A percentile compares a stretch with the other conserved stretches of the same genome.
phyloP scores from a whole-genome alignment of 2,888 invertebrate genomes.

The Spisula solida region DNA sequence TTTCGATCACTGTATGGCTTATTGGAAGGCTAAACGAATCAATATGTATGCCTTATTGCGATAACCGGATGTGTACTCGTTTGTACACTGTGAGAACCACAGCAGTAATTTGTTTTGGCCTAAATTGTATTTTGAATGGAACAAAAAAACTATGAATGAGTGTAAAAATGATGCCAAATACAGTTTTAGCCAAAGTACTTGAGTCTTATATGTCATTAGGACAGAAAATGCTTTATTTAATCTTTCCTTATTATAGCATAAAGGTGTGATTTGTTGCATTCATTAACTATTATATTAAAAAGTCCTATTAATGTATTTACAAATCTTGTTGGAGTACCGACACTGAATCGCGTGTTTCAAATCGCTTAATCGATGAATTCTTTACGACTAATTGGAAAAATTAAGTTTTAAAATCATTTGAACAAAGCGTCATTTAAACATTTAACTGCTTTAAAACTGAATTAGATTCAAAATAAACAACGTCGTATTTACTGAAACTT shows the following conservation, averaged over 20 bases:
- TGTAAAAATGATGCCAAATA: not conserved
- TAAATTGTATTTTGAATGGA: slow-evolving; percentile 32
- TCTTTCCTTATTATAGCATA: slow-evolving; percentile 41
- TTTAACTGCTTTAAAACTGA: slow-evolving; percentile 35
- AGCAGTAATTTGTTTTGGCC: too few relatives aligned
- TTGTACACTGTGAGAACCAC: too few relatives aligned
- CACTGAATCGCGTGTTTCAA: slow-evolving; percentile 51
- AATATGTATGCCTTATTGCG: too few relatives aligned
- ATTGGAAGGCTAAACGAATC: too few relatives aligned
- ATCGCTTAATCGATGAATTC: slow-evolving; percentile 36
- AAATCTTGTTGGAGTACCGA: slow-evolving; percentile 36
- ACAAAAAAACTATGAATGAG: slow-evolving; percentile 12
- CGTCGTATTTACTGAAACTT: slow-evolving; percentile 49
- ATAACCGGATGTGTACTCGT: too few relatives aligned
- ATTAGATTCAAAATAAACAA: slow-evolving; percentile 53
- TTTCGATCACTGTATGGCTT: too few relatives aligned
- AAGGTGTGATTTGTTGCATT: slow-evolving; percentile 35
- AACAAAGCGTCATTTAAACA: slow-evolving; percentile 55
- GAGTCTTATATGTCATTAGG: slow-evolving; percentile 51
- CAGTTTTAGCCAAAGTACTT: slow-evolving; percentile 32
- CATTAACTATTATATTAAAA: slow-evolving; percentile 43
- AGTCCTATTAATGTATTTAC: slow-evolving; percentile 44
- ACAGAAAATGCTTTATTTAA: slow-evolving; percentile 35
- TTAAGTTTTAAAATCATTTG: slow-evolving; percentile 51
- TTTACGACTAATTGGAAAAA: slow-evolving; percentile 57